Percentiles rank a stretch among this genome's conserved stretches.
These are phyloP conservation scores for Trachemys scripta DNA, from an alignment of 2,113 vertebrate genomes.

Conservation along the genomic window DNA sequence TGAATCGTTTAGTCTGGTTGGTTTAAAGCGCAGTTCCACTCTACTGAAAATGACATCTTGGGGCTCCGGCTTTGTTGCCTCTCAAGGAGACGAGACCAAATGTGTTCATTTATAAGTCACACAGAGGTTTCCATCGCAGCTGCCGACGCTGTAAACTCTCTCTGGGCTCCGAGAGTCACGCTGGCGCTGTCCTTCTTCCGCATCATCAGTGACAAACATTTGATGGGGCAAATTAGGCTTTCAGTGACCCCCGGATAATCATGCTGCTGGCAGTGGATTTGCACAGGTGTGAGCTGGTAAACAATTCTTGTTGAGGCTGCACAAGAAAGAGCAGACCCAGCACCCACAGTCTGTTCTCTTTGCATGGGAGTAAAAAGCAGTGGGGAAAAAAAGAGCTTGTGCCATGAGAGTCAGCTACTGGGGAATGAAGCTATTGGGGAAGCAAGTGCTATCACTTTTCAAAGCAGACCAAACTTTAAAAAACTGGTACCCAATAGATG, in stretches of 20 bases:
- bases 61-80: not conserved
- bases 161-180: not conserved
- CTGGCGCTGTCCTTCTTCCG: not conserved
- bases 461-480: not conserved
- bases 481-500: not conserved
- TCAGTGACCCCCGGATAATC: not conserved
- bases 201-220: not conserved
- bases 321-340: not conserved
- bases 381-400: not conserved
- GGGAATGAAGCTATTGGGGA: not conserved
- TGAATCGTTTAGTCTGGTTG: not conserved
- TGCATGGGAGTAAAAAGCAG: not conserved
- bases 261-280: not conserved
- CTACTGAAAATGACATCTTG: not conserved
- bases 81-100: not conserved
- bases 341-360: not conserved
- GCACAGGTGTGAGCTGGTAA: not conserved
- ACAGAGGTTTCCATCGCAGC: not conserved
- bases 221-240: not conserved
- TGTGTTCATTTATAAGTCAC: not conserved
- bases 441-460: not conserved
- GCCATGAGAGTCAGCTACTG: not conserved
- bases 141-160: not conserved
- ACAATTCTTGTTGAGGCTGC: not conserved
- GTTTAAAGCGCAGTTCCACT: not conserved